These are phyloP conservation scores for Apaloderma vittatum DNA, from an alignment of 2,113 vertebrate genomes.

Conservation along the genomic window DNA sequence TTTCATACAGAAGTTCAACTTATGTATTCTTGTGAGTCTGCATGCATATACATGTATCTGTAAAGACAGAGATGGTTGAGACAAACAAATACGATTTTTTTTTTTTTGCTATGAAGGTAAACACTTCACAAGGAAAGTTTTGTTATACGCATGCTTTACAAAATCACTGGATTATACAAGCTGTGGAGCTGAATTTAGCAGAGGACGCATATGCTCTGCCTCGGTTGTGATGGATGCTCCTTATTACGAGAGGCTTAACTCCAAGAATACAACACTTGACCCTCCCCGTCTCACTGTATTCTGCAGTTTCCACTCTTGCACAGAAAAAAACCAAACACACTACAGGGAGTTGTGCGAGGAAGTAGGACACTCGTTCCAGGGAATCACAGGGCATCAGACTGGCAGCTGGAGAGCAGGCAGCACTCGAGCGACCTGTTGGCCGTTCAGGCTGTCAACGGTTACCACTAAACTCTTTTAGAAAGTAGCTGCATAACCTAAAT, in stretches of 20 bases:
- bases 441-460: background rate
- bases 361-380: background rate
- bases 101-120: background rate
- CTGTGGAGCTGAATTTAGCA: background rate
- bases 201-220: background rate
- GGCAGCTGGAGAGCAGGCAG: background rate
- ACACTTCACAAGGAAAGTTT: background rate
- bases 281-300: accelerated
- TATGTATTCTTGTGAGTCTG: accelerated
- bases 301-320: background rate
- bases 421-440: accelerated
- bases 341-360: accelerated
- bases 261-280: background rate
- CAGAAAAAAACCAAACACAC: background rate
- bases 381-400: accelerated
- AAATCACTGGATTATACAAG: background rate
- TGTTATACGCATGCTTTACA: background rate
- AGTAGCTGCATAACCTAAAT: background rate
- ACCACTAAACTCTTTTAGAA: background rate
- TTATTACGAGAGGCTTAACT: background rate
- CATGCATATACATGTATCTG: too few relatives aligned
- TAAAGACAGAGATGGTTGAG: background rate
- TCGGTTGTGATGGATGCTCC: background rate
- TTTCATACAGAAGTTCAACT: background rate
- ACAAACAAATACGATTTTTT: background rate